Conservation (phyloP, 1,140 invertebrate species). For the Olivierus martensii region DNA sequence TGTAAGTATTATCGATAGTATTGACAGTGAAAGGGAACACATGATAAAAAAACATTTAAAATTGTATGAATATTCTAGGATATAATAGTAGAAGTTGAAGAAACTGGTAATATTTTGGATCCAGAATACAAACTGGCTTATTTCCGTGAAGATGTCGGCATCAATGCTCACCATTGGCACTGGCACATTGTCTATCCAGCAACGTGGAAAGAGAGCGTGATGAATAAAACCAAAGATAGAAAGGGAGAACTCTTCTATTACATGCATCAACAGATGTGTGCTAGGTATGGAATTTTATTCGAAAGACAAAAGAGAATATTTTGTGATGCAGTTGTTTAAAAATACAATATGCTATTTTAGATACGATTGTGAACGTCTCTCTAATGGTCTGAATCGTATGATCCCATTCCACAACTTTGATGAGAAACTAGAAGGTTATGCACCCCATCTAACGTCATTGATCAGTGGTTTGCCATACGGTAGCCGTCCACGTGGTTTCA, state of each 20-base stretch:
- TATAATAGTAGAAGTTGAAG: slow-evolving; percentile 9
- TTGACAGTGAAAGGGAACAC: too few species aligned
- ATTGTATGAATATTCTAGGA: neutral
- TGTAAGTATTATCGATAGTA: neutral
- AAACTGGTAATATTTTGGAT: slow-evolving; percentile 17
- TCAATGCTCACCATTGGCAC: slow-evolving; percentile 50
- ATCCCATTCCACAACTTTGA: slow-evolving; percentile 9
- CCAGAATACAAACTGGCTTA: slow-evolving; percentile 41
- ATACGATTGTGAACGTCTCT: slow-evolving; percentile 52
- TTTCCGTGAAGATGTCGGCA: slow-evolving; percentile 50
- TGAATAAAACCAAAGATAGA: slow-evolving; percentile 42
- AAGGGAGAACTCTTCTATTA: slow-evolving; percentile 60
- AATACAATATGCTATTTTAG: slow-evolving; percentile 25
- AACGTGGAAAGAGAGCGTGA: slow-evolving; percentile 28
- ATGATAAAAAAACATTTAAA: too few species aligned
- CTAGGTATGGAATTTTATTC: slow-evolving; percentile 29
- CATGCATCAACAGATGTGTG: slow-evolving; percentile 54
- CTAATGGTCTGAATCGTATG: slow-evolving; percentile 35
- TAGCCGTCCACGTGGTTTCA: slow-evolving; percentile 36
- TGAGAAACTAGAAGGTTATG: slow-evolving; percentile 38
- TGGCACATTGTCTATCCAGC: slow-evolving; percentile 36
- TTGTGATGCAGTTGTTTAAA: neutral
- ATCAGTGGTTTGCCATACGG: slow-evolving; percentile 47
- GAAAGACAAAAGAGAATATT: neutral
- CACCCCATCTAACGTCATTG: slow-evolving; percentile 39